Conservation (phyloP, 2,888 invertebrate species). For the Oscheius sp. region DNA sequence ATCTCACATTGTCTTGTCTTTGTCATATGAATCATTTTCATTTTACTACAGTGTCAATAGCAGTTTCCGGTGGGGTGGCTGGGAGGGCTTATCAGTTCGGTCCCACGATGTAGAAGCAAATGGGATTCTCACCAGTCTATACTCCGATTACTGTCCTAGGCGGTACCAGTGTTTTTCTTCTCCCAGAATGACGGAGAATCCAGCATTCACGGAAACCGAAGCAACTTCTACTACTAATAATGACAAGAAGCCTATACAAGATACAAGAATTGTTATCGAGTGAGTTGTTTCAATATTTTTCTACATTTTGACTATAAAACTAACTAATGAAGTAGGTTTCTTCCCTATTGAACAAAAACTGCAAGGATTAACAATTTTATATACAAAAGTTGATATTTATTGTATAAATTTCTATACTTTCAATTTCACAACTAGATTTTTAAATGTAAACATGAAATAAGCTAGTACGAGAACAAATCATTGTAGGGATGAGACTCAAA, state of each 20-base stretch:
- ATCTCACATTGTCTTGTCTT: neutral
- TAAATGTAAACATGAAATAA: neutral
- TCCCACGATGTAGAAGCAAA: conserved; percentile 20
- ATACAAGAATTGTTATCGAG: conserved; percentile 20
- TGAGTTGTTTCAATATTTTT: neutral
- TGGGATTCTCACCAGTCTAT: conserved; percentile 24
- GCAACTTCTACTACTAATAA: neutral
- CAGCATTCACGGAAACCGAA: neutral
- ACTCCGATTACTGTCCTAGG: neutral
- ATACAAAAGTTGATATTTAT: too few relatives aligned
- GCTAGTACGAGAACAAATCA: too few relatives aligned
- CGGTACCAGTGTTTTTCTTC: neutral
- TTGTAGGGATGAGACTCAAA: conserved; percentile 15
- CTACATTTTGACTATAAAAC: too few relatives aligned
- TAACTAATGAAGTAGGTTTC: too few relatives aligned
- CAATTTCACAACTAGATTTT: neutral
- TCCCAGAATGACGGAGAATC: conserved; percentile 9
- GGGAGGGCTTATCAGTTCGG: conserved; percentile 8
- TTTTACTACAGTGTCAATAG: conserved; percentile 14
- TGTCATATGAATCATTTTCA: conserved; percentile 6
- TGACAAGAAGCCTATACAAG: neutral
- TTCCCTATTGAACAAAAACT: neutral
- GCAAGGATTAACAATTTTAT: neutral
- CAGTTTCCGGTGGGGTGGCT: conserved; percentile 10
- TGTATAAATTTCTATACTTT: too few relatives aligned